phyloP scores from a whole-genome alignment of 2,797 vertebrate genomes.

The Lagorchestes hirsutus region DNA sequence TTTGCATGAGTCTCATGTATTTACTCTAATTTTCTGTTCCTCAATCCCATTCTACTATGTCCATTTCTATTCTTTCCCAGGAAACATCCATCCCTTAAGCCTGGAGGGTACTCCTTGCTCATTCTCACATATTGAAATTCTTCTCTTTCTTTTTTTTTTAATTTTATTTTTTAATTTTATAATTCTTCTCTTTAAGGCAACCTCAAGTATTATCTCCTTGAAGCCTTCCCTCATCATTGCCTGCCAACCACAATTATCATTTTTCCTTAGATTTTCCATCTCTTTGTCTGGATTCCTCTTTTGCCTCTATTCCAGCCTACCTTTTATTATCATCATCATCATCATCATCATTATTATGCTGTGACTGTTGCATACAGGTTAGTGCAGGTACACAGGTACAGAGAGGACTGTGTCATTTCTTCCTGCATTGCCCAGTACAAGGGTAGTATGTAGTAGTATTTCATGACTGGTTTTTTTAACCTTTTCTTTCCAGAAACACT shows the following conservation, averaged over 20 bases:
- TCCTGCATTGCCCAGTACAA: not conserved
- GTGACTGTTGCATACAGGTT: not conserved
- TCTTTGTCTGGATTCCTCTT: not conserved
- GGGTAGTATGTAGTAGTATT: not conserved
- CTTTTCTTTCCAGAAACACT: not conserved
- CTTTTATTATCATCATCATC: no score
- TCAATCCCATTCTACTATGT: not conserved
- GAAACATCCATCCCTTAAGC: not conserved
- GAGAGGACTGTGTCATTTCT: not conserved
- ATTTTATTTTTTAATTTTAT: no score
- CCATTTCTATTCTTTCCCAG: not conserved
- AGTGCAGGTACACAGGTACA: not conserved
- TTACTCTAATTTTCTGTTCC: not conserved
- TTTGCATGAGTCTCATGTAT: not conserved
- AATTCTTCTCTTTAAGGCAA: not conserved
- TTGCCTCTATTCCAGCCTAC: not conserved
- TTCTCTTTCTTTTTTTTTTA: not conserved
- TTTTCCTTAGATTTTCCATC: not conserved
- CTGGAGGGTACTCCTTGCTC: not conserved
- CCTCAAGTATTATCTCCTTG: not conserved
- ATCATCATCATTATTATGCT: not conserved
- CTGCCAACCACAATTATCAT: not conserved
- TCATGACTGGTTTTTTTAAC: not conserved
- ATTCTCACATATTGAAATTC: not conserved
- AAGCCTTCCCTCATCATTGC: not conserved